Conservation (phyloP, 2,797 vertebrate species). For the Rhynchonycteris naso region DNA sequence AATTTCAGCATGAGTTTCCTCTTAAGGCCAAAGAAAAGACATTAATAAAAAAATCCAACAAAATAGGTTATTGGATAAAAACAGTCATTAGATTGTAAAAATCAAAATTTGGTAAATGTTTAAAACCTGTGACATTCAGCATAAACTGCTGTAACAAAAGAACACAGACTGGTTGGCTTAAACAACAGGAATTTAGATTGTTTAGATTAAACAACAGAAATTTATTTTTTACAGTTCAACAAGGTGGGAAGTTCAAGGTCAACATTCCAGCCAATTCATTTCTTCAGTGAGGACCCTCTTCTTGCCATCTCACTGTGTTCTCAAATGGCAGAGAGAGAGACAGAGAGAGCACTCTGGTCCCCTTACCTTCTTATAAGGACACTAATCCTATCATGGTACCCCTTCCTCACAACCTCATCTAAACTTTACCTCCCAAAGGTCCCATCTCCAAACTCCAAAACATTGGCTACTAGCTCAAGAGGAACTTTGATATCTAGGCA, state of each 20-base stretch:
- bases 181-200: not conserved
- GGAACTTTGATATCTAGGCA: not conserved
- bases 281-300: not conserved
- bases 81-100: conserved; percentile 23
- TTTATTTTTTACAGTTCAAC: not conserved
- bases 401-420: not conserved
- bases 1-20: not conserved
- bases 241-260: not conserved
- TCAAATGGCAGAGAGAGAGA: not conserved
- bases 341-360: not conserved
- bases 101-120: not conserved
- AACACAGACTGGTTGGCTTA: not conserved
- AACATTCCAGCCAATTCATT: not conserved
- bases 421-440: not conserved
- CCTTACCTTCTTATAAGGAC: not conserved
- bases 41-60: not conserved
- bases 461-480: not conserved
- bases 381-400: not conserved
- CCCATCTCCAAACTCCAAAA: not conserved
- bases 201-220: not conserved
- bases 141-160: not conserved
- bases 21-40: not conserved
- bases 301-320: not conserved
- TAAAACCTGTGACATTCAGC: not conserved
- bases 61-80: not conserved